Evolutionary conservation across 2,888 invertebrate genomes (phyloP), one percentile per base, ranked within the genome.

Genomic region (Ypsolopha sequella): DNA sequence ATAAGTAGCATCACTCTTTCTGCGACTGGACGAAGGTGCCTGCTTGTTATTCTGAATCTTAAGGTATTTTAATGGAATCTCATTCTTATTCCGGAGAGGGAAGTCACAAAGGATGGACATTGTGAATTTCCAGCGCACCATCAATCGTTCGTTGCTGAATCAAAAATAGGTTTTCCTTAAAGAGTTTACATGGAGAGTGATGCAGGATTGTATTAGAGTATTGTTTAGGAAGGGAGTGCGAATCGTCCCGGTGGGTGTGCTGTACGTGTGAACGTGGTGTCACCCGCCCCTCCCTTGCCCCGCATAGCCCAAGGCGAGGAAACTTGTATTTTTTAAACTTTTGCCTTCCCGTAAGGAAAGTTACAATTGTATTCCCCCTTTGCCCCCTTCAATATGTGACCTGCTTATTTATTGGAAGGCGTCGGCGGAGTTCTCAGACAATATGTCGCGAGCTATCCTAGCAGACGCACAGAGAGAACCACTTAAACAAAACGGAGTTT

Each of bases 291-390:
- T 24, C 24, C 24, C 56, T 60, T 56, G 55, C 39, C 14, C 41
- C 9, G 50, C 41, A 9, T 56, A 56, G 57, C 57, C 54, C 52
- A 55, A 64, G 68, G 65, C 34, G 41, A 39, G 9, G 41, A 50
- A 41, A 84, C 82, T 85, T 85, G 79, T 84, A 78, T 85, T 85
- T 86, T 86, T 85, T 84, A 84, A 86, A 85, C 78, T 86, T 81
- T 75, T 76, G 75, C 78, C 79, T 76, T 73, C 73, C 68, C 76
- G 73, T 77, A 76, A 73, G 66, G 72, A 82, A 86, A 86, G 82
- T 86, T 86, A 82, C 85, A 84, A 86, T 86, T 85, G 85, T 82
- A 73, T 84, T 80, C 79, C 71, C 79, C 75, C 79, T 76, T 67
- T 69, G 67, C 79, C 80, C 76, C 80, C 75, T 82, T 80, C 85